Percentiles rank a stretch among this genome's conserved stretches.
Evolutionary conservation across 2,113 vertebrate genomes (phyloP).

Genomic region (Colossoma macropomum): DNA sequence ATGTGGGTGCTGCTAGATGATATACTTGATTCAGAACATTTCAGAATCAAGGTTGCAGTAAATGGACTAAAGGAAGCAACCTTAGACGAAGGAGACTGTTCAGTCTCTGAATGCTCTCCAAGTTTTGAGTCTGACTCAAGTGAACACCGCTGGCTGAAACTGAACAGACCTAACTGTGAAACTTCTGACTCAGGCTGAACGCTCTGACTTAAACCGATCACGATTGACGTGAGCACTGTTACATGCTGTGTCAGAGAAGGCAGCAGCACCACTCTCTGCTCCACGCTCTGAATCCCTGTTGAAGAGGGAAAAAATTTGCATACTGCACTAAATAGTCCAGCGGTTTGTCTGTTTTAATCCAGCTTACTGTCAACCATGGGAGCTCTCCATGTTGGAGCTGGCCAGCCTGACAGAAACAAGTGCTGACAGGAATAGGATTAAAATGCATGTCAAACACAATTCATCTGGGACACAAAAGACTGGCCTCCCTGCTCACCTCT

Average conservation of each 20-base stretch:
- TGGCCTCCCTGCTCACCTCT: not conserved
- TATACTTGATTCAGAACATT: no score
- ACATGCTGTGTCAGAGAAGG: slow-evolving; percentile 1
- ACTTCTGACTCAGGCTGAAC: not conserved
- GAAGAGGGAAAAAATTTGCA: slow-evolving; percentile 38
- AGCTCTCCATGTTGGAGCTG: slow-evolving; percentile 20
- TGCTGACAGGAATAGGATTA: slow-evolving; percentile 31
- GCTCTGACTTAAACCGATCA: not conserved
- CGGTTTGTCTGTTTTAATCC: slow-evolving; percentile 56
- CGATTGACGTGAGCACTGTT: not conserved
- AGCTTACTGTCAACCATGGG: slow-evolving; percentile 8
- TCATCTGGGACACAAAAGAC: slow-evolving; percentile 18
- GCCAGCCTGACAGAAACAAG: slow-evolving; percentile 42
- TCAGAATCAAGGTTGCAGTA: not conserved
- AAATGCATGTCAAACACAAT: slow-evolving; percentile 50
- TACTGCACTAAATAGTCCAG: slow-evolving; percentile 42
- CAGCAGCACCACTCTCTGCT: slow-evolving; percentile 1
- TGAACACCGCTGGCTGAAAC: not conserved
- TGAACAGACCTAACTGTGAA: not conserved
- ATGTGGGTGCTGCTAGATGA: no score
- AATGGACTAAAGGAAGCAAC: not conserved
- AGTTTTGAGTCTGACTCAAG: not conserved
- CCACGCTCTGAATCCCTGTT: not conserved
- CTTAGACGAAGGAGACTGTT: not conserved
- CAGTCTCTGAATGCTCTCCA: not conserved